Evolutionary conservation across 2,888 invertebrate species (phyloP), one percentile per base, ranked within the genome.

Genomic region (Steinernema carpocapsae): DNA sequence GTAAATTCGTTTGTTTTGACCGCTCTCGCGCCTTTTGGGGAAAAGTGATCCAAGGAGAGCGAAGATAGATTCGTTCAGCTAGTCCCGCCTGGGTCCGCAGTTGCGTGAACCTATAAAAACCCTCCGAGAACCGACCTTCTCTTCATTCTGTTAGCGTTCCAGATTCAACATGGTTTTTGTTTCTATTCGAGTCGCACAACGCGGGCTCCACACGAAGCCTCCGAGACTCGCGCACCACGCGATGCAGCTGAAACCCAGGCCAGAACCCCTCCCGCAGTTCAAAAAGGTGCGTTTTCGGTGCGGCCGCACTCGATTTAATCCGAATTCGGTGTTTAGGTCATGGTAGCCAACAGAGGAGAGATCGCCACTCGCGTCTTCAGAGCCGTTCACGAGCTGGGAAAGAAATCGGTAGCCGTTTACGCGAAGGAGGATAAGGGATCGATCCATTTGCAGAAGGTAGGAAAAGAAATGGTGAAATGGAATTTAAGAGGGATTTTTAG

Each of bases 401-500:
- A 29, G 19, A 14, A 19, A 3, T 43, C 72, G 14, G 72, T 71
- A 32, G 72, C 72, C 26, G 72, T 71, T 3, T 43, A 46, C 48
- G 42, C 72, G 4, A 32, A 24, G 3, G 48, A 37, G 19, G 72
- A 71, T 22, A 6, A 48, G 4, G 24, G 45, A 45, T 46, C 72
- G 17, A 46, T 46, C 43, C 45, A 43, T 19, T 19, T 75, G 74
- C 73, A 48, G 46, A 52, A 56, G 56, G 43, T 43, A 43, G 14
- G 14, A n/a, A n/a, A n/a, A n/a, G n/a, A n/a, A n/a, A n/a, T n/a
- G n/a, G n/a, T n/a, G n/a, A n/a, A n/a, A n/a, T n/a, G n/a, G n/a
- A n/a, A n/a, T 12, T 14, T 43, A 7, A 43, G 43, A 43, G 10
- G 14, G 14, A 43, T 12, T 12, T 43, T 43, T 43, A 97, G 89